Evolutionary conservation across 2,797 vertebrate genomes (phyloP).

Genomic region (Pogonophryne albipinna): DNA sequence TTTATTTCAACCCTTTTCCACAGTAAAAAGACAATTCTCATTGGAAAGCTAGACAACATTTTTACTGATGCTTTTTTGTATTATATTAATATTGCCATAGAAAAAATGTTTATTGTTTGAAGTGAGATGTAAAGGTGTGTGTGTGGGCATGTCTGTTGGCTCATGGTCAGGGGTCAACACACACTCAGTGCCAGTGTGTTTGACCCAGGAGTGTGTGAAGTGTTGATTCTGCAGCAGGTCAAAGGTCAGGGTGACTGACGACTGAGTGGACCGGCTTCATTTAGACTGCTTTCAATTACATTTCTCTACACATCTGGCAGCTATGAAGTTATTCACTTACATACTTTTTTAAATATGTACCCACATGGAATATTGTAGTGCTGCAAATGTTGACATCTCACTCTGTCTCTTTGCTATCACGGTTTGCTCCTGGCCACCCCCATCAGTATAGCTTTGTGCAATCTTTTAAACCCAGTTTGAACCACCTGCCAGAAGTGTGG

Average conservation of each 20-base stretch:
- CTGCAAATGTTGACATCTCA: background rate
- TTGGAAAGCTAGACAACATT: background rate
- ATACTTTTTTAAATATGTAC: background rate
- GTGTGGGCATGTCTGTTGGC: constrained; percentile 4
- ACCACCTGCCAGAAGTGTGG: background rate
- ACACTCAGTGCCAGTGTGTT: constrained; percentile 46
- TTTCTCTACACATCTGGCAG: background rate
- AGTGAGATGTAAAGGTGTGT: background rate
- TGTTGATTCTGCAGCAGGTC: constrained; percentile 58
- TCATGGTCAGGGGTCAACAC: constrained; percentile 61
- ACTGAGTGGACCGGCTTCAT: constrained; percentile 36
- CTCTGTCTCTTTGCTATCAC: constrained; percentile 1
- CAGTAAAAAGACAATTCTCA: background rate
- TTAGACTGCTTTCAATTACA: constrained; percentile 17
- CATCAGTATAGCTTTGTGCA: constrained; percentile 21
- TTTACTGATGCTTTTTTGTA: background rate
- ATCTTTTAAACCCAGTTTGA: background rate
- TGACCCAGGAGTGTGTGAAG: constrained; percentile 60
- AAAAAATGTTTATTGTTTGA: background rate
- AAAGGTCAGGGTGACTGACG: constrained; percentile 58
- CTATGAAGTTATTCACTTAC: background rate
- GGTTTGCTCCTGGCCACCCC: constrained; percentile 7
- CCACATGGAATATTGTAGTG: background rate
- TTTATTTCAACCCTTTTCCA: background rate
- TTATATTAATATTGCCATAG: background rate